phyloP scores from a whole-genome alignment of 1,140 invertebrate species.

The Leptestheria dahalacensis region DNA sequence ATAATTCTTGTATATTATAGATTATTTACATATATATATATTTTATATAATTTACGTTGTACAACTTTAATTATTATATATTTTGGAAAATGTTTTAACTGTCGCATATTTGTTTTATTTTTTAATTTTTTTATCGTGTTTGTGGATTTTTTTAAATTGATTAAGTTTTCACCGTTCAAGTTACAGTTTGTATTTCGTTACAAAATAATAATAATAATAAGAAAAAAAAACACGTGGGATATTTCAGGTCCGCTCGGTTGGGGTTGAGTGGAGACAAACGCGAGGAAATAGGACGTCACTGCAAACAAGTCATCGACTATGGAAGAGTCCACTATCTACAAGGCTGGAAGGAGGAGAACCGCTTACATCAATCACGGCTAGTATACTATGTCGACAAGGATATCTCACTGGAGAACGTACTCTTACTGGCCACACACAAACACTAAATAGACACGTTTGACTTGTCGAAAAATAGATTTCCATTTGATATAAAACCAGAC shows the following conservation, averaged over 20 bases:
- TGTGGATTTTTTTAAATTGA: too few species aligned
- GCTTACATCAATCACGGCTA: conserved; percentile 42
- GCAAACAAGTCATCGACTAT: conserved; percentile 58
- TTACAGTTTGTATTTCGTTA: too few species aligned
- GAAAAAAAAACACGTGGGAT: conserved; percentile 16
- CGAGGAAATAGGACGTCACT: conserved; percentile 47
- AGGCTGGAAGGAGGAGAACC: conserved; percentile 19
- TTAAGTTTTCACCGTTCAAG: too few species aligned
- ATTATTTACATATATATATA: background rate
- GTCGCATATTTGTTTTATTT: too few species aligned
- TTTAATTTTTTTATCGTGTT: too few species aligned
- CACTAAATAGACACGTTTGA: too few species aligned
- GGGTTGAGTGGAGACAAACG: conserved; percentile 33
- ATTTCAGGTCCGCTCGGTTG: conserved; percentile 22
- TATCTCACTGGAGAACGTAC: conserved; percentile 61
- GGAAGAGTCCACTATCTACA: conserved; percentile 47
- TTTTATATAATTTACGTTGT: too few species aligned
- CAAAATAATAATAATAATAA: too few species aligned
- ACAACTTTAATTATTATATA: too few species aligned
- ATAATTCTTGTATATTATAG: background rate
- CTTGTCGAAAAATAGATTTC: background rate
- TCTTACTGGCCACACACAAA: conserved; percentile 44
- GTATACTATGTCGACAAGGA: conserved; percentile 44
- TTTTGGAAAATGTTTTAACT: too few species aligned
- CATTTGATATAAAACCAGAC: background rate